Evolutionary conservation across 2,113 vertebrate genomes (phyloP).

Genomic region (Lophura nycthemera): DNA sequence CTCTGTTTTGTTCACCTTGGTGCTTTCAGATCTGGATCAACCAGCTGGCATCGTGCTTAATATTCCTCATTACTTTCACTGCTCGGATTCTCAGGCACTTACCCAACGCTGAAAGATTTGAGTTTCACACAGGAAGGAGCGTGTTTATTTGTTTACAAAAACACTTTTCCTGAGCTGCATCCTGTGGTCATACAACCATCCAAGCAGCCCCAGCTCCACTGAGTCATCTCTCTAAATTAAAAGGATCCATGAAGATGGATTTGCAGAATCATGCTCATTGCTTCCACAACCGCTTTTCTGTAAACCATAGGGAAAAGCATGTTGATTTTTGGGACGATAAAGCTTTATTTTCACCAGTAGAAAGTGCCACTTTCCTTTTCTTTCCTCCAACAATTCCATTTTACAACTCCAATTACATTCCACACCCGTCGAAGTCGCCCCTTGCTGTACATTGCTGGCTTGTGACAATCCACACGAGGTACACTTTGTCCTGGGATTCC

Average conservation of each 20-base stretch:
- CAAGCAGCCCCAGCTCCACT: background rate
- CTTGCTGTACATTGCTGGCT: background rate
- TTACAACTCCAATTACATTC: background rate
- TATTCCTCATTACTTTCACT: constrained; percentile 16
- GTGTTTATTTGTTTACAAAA: constrained; percentile 70
- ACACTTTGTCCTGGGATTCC: constrained; percentile 26
- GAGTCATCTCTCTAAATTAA: constrained; percentile 55
- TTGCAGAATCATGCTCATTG: constrained; percentile 9
- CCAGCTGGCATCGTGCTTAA: background rate
- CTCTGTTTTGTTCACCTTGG: background rate
- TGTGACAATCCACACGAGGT: background rate
- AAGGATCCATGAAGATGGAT: background rate
- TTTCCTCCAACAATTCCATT: background rate
- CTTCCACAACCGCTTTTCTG: background rate
- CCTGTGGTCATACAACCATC: constrained; percentile 50
- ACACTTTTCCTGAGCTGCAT: constrained; percentile 59
- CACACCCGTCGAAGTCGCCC: background rate
- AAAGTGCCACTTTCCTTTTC: background rate
- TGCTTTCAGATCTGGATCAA: background rate
- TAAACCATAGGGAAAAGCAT: background rate
- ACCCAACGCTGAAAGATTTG: background rate
- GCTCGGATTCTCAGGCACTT: constrained; percentile 27
- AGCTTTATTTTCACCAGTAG: background rate
- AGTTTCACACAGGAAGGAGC: constrained; percentile 56
- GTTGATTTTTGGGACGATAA: background rate